A percentile compares a stretch with the other conserved stretches of the same genome.
phyloP scores from a whole-genome alignment of 2,113 vertebrate species.

The Nycticryphes semicollaris region DNA sequence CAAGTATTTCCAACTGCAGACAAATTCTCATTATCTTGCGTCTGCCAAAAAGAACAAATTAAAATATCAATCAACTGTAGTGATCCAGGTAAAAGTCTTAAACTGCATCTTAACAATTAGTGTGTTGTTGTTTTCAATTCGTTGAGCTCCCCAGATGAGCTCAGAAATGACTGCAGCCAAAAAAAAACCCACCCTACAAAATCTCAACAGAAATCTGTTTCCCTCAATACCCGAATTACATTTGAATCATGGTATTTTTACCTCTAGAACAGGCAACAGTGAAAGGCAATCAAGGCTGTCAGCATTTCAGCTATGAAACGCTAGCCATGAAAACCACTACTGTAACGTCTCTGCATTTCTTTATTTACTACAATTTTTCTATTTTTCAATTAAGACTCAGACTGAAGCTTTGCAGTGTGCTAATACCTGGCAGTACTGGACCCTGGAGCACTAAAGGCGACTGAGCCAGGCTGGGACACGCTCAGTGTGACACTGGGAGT shows the following conservation, averaged over 20 bases:
- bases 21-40: slow-evolving; percentile 19
- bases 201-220: neutral
- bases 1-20: neutral
- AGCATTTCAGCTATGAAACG: neutral
- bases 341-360: neutral
- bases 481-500: neutral
- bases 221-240: neutral
- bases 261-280: neutral
- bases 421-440: neutral
- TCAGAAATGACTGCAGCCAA: neutral
- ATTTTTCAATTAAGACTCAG: neutral
- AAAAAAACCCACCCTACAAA: neutral
- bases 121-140: neutral
- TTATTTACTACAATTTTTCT: neutral
- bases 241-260: neutral
- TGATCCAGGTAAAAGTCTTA: slow-evolving; percentile 36
- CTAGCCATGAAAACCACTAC: neutral
- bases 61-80: slow-evolving; percentile 40
- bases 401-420: neutral
- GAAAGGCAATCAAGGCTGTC: neutral
- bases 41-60: slow-evolving; percentile 9
- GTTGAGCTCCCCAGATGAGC: neutral
- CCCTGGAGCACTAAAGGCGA: neutral
- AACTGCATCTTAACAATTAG: slow-evolving; percentile 1
- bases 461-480: neutral